Evolutionary conservation across 2,888 invertebrate species (phyloP), one percentile per base, ranked within the genome.

Genomic region (Drosophila infuscata): DNA sequence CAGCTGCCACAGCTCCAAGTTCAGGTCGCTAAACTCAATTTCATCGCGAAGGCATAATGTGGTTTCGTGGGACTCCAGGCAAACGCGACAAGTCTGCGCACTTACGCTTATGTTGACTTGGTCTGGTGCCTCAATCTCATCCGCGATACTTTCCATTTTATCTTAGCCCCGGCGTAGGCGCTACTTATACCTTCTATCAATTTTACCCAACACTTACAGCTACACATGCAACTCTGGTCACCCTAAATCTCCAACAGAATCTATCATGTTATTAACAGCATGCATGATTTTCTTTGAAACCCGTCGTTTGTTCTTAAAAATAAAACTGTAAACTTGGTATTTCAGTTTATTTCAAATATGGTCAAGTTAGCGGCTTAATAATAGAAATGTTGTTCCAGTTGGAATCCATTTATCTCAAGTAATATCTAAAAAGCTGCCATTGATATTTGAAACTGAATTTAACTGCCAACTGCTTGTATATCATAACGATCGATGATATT

Each of bases 21-120:
- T 83, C 9, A 81, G 59, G 20, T 88, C 83, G 25, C 81, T 84
- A 56, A 82, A 91, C 64, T 90, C 86, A 7, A 92, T 88, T 60
- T 87, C 83, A 67, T 92, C 92, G 36, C 69, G 76, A 4, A 92
- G 80, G n/a, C 91, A 88, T 66, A 92, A 81, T 7, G 83, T 74
- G 11, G 51, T 62, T 38, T 86, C 83, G 11, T 68, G 72, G 35
- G 78, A 79, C 60, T 88, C 75, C 58, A 92, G 81, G 59, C 92
- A 92, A 48, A 88, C 85, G 20, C 92, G 88, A 65, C 92, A 92
- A 4, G 83, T 84, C 17, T 74, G 63, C 1, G 59, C 29, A 41
- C 43, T 70, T 9, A 81, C 54, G 32, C 33, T 52, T 6, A 62
- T 29, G 7, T 33, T 48, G 15, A 11, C 49, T 35, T 51, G 58